Evolutionary conservation across 2,797 vertebrate genomes (phyloP), one percentile per base, ranked within the genome.

Genomic region (Odontamblyopus lacepedii): DNA sequence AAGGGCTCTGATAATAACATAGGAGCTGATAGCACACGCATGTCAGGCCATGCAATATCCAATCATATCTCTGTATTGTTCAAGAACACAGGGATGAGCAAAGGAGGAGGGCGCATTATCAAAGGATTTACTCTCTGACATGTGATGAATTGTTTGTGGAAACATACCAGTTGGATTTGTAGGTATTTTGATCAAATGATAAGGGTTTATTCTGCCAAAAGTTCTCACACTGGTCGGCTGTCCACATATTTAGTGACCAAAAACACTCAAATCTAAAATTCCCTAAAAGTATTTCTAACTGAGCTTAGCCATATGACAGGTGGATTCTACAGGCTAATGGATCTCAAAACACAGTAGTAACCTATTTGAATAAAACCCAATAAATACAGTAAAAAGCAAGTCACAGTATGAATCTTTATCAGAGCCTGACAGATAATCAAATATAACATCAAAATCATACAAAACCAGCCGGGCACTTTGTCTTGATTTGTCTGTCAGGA

Each of bases 1-100:
- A 55, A 69, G 29, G 6, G 15, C 38, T 2, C 12, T 44, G 67
- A 11, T 32, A 60, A 71, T 62, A 60, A 72, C n/a, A 65, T n/a
- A 32, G 64, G 29, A 66, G 41, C 18, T 7, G 56, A 61, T 38
- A 23, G 66, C 32, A 50, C 48, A 30, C 3, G 8, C 26, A 66
- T 12, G 16, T 60, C 13, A 48, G 62, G 48, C 44, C 55, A 32
- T 71, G 77, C 67, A 71, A 74, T 38, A 67, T 56, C 1, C 70
- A 80, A 76, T 67, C 72, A 69, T 66, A 66, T 75, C 66, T 60
- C 67, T 35, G 48, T 16, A 4, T 55, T 29, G 55, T 62, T 27
- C 67, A 29, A 8, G 16, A 61, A 62, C 7, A 68, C 27, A 35
- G 30, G 71, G 75, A 73, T 9, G 70, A 11, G 55, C 1, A 61